These are phyloP conservation scores for Drosophila orosa DNA, from an alignment of 1,140 invertebrate genomes.

Conservation along the genomic window DNA sequence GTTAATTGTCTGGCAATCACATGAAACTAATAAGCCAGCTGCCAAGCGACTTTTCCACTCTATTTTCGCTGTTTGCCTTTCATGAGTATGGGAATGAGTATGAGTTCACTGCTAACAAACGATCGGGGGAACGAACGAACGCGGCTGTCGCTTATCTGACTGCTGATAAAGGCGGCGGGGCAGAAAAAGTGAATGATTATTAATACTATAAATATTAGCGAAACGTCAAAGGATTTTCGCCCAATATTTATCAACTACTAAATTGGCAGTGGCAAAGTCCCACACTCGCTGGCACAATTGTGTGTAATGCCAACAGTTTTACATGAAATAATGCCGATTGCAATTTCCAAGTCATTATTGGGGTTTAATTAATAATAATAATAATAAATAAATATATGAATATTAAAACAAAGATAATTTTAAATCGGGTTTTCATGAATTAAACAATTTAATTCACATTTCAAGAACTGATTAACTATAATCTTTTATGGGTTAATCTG, in stretches of 20 bases:
- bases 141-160: constrained; percentile 54
- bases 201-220: constrained; percentile 78
- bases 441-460: too few relatives aligned
- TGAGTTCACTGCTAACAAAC: constrained; percentile 52
- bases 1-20: constrained; percentile 69
- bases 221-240: constrained; percentile 75
- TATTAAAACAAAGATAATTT: too few relatives aligned
- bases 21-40: constrained; percentile 70
- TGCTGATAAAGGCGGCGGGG: constrained; percentile 57
- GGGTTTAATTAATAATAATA: background rate
- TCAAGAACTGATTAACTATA: too few relatives aligned
- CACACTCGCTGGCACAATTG: constrained; percentile 12
- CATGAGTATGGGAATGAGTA: constrained; percentile 12
- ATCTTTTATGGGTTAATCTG: too few relatives aligned
- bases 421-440: too few relatives aligned
- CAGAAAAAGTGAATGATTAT: constrained; percentile 60
- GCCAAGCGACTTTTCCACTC: constrained; percentile 47
- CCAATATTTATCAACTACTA: constrained; percentile 62
- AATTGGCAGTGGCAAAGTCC: constrained; percentile 31
- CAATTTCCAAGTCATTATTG: background rate
- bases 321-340: constrained; percentile 4
- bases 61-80: constrained; percentile 54
- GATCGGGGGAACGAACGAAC: constrained; percentile 21
- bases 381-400: too few relatives aligned
- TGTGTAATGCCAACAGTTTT: background rate